Evolutionary conservation across 2,797 vertebrate species (phyloP).

Genomic region (Chaenodraco wilsoni): DNA sequence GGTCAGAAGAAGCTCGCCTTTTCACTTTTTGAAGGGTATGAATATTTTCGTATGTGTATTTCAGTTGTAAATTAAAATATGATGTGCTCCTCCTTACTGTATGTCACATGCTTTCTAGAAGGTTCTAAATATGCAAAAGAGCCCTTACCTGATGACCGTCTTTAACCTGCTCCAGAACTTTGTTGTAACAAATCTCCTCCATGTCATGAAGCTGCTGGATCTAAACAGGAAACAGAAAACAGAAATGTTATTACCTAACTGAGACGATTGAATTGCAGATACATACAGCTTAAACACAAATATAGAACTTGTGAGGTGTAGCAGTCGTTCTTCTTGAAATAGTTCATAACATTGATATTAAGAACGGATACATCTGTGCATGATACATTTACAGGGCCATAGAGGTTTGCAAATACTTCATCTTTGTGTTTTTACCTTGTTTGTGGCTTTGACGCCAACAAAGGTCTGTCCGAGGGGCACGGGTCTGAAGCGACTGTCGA

Average conservation of each 20-base stretch:
- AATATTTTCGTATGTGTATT: too few relatives aligned
- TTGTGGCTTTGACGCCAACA: conserved; percentile 92
- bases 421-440: conserved; percentile 85
- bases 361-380: not conserved
- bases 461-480: conserved; percentile 96
- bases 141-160: conserved; percentile 92
- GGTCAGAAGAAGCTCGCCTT: too few relatives aligned
- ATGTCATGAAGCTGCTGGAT: conserved; percentile 95
- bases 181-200: conserved; percentile 97
- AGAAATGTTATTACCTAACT: not conserved
- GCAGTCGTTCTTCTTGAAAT: not conserved
- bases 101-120: not conserved
- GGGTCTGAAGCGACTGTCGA: conserved; percentile 95
- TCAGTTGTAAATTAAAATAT: too few relatives aligned
- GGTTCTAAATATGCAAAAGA: not conserved
- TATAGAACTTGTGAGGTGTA: not conserved
- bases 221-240: conserved; percentile 72
- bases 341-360: not conserved
- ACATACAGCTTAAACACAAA: not conserved
- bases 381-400: not conserved
- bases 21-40: too few relatives aligned
- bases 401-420: not conserved
- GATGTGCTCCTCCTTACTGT: not conserved
- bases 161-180: conserved; percentile 93
- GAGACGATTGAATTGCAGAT: not conserved